phyloP scores from a whole-genome alignment of 2,113 vertebrate species.

The Zapus hudsonius region DNA sequence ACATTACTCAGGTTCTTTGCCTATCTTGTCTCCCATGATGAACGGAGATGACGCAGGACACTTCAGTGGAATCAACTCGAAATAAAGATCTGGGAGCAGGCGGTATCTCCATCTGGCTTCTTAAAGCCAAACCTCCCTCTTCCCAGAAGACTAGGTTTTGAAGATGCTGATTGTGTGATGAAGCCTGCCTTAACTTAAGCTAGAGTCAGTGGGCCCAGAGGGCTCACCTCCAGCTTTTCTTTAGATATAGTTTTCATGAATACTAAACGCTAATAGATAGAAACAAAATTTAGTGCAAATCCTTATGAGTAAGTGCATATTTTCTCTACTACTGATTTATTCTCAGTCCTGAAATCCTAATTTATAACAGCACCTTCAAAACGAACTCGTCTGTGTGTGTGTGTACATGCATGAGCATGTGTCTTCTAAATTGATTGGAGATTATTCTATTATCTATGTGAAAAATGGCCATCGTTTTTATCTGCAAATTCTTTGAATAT shows the following conservation, averaged over 20 bases:
- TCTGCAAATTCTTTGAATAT: background rate
- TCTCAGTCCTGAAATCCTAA: background rate
- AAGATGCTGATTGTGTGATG: background rate
- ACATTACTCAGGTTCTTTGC: background rate
- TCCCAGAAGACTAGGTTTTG: slow-evolving; percentile 16
- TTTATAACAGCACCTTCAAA: background rate
- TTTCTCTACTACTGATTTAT: background rate
- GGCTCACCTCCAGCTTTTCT: background rate
- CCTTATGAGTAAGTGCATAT: background rate
- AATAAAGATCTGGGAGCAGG: slow-evolving; percentile 46
- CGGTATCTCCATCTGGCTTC: slow-evolving; percentile 6
- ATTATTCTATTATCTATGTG: background rate
- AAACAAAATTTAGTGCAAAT: background rate
- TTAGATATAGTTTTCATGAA: slow-evolving; percentile 14
- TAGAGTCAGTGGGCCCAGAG: background rate
- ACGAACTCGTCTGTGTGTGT: background rate
- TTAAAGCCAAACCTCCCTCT: slow-evolving; percentile 7
- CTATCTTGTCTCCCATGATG: background rate
- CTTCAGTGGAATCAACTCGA: background rate
- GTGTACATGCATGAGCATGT: background rate
- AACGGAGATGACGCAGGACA: background rate
- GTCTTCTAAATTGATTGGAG: background rate
- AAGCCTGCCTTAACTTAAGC: background rate
- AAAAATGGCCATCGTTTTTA: background rate
- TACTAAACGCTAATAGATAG: background rate